These are phyloP conservation scores for Poeciliopsis prolifica DNA, from an alignment of 2,113 vertebrate genomes.

Conservation along the genomic window DNA sequence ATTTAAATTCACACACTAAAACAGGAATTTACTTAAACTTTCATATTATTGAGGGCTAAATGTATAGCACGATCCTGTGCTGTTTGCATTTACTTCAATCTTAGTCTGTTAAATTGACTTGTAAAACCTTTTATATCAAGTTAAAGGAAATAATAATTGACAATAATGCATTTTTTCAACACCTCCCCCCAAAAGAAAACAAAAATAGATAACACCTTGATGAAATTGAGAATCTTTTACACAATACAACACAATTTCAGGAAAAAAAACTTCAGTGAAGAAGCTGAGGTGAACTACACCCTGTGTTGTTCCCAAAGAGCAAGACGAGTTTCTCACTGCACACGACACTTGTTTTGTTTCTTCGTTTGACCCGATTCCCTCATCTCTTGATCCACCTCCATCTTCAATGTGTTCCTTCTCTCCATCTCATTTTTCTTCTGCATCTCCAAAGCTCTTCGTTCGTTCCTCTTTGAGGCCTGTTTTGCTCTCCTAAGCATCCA, in stretches of 20 bases:
- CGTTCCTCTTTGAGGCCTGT: constrained; percentile 20
- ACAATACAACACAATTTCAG: neutral
- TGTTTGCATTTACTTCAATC: neutral
- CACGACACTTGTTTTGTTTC: constrained; percentile 12
- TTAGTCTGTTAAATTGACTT: neutral
- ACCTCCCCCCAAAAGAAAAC: neutral
- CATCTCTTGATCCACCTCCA: constrained; percentile 26
- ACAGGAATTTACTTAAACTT: too few species aligned
- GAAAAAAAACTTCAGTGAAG: neutral
- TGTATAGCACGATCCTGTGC: neutral
- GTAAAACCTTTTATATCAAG: neutral
- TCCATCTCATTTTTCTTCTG: constrained; percentile 19
- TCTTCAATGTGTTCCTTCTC: constrained; percentile 21
- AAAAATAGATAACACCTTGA: neutral
- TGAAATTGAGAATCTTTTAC: neutral
- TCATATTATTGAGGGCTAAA: too few species aligned
- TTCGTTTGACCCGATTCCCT: neutral
- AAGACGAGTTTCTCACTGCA: constrained; percentile 18
- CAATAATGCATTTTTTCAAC: neutral
- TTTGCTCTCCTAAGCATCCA: constrained; percentile 39
- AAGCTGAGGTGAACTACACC: neutral
- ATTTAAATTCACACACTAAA: too few species aligned
- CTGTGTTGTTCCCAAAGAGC: neutral
- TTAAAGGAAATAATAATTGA: neutral
- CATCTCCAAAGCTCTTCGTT: constrained; percentile 8